phyloP scores from a whole-genome alignment of 2,113 vertebrate species.

The Anoura caudifer region DNA sequence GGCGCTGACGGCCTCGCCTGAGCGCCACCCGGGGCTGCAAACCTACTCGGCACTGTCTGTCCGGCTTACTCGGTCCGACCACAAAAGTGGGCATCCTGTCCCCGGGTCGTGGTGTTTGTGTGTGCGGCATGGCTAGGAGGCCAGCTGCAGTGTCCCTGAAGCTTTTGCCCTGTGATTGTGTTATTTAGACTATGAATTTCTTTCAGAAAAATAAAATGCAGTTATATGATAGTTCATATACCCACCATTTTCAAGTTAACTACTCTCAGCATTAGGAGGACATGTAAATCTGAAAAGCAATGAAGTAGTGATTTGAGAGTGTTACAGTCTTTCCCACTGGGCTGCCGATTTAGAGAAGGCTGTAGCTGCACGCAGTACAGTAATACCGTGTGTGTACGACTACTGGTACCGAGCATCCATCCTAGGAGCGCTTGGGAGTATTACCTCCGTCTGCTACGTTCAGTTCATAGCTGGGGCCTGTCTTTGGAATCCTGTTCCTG shows the following conservation, averaged over 20 bases:
- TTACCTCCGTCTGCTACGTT: neutral
- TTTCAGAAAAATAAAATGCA: neutral
- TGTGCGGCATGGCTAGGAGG: neutral
- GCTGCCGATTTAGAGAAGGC: neutral
- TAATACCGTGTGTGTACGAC: neutral
- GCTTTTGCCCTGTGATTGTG: neutral
- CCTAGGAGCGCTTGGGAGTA: neutral
- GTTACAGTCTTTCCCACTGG: neutral
- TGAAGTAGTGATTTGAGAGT: neutral
- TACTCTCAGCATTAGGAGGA: neutral
- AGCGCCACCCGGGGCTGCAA: neutral
- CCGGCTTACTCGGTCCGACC: neutral
- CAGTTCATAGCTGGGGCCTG: neutral
- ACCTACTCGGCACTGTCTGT: neutral
- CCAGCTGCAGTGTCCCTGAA: neutral
- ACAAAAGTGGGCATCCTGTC: neutral
- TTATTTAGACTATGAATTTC: neutral
- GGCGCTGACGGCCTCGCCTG: neutral
- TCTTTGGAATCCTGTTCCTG: neutral
- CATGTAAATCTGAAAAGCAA: neutral
- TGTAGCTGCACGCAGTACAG: neutral
- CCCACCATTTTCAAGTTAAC: neutral
- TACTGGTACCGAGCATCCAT: neutral
- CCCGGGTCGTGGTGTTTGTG: too few relatives aligned
- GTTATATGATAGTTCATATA: neutral